Percentiles rank a stretch among this genome's conserved stretches.
Conservation (phyloP, 2,888 invertebrate genomes). For the Aphrophora alni region DNA sequence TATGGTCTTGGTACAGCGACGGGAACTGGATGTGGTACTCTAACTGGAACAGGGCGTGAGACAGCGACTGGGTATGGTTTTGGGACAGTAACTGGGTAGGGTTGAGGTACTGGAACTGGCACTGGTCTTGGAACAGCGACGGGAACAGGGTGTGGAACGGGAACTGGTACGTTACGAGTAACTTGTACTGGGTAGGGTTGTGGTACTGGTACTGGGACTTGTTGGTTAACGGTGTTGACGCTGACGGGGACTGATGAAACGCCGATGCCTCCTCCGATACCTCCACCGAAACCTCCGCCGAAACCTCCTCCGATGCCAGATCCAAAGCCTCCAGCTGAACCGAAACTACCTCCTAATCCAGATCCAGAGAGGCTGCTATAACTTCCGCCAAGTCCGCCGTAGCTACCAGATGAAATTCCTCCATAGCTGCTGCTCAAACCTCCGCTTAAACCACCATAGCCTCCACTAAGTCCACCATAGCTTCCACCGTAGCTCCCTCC, state of each 20-base stretch:
- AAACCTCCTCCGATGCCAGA: neutral
- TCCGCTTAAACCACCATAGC: neutral
- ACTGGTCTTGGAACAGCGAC: slow-evolving; percentile 37
- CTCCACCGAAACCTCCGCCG: slow-evolving; percentile 21
- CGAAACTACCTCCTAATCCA: neutral
- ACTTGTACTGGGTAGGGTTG: slow-evolving; percentile 40
- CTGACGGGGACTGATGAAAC: slow-evolving; percentile 7
- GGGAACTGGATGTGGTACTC: slow-evolving; percentile 48
- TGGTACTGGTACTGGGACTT: slow-evolving; percentile 41
- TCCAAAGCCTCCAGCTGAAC: slow-evolving; percentile 24
- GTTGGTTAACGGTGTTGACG: slow-evolving; percentile 34
- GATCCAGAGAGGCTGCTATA: too few species aligned
- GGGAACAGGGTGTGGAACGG: slow-evolving; percentile 40
- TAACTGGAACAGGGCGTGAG: slow-evolving; percentile 35
- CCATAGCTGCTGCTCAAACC: neutral
- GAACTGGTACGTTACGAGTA: slow-evolving; percentile 38
- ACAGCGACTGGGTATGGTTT: slow-evolving; percentile 38
- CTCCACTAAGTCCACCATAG: neutral
- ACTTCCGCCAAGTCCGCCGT: neutral
- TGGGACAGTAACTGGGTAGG: slow-evolving; percentile 37
- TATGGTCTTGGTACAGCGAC: slow-evolving; percentile 55
- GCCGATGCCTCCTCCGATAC: neutral
- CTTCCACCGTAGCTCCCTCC: slow-evolving; percentile 11
- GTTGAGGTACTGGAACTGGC: slow-evolving; percentile 39
- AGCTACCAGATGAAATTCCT: neutral